Evolutionary conservation across 2,113 vertebrate species (phyloP).

Genomic region (Chaenocephalus aceratus): DNA sequence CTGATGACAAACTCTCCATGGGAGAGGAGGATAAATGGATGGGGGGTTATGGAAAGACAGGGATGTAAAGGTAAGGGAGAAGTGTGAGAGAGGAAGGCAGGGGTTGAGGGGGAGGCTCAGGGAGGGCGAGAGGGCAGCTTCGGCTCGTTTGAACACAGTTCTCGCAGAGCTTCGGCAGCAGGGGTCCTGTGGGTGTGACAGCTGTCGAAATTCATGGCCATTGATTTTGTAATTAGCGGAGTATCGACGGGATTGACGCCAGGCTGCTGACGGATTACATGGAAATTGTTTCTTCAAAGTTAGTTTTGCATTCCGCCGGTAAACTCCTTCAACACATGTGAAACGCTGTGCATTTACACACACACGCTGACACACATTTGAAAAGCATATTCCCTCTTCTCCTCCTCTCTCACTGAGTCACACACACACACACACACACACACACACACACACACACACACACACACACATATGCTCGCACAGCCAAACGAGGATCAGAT

Average conservation of each 20-base stretch:
- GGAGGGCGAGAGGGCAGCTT: conserved; percentile 68
- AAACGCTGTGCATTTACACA: neutral
- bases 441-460: neutral
- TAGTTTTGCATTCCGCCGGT: conserved; percentile 77
- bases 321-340: conserved; percentile 39
- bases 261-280: conserved; percentile 88
- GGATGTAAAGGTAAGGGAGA: conserved; percentile 69
- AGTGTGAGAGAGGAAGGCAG: conserved; percentile 70
- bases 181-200: conserved; percentile 81
- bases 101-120: conserved; percentile 56
- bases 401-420: conserved; percentile 8
- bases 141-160: conserved; percentile 75
- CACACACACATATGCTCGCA: conserved; percentile 8
- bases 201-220: conserved; percentile 90
- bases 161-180: conserved; percentile 58
- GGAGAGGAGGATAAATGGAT: conserved; percentile 42
- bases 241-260: conserved; percentile 90
- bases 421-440: neutral
- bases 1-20: conserved; percentile 76
- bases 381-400: conserved; percentile 32
- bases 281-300: conserved; percentile 91
- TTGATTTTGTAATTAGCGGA: conserved; percentile 96
- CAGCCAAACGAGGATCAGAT: conserved; percentile 72
- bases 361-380: conserved; percentile 40
- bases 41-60: conserved; percentile 32